Conservation (phyloP, 2,113 vertebrate species). For the Panthera leo region DNA sequence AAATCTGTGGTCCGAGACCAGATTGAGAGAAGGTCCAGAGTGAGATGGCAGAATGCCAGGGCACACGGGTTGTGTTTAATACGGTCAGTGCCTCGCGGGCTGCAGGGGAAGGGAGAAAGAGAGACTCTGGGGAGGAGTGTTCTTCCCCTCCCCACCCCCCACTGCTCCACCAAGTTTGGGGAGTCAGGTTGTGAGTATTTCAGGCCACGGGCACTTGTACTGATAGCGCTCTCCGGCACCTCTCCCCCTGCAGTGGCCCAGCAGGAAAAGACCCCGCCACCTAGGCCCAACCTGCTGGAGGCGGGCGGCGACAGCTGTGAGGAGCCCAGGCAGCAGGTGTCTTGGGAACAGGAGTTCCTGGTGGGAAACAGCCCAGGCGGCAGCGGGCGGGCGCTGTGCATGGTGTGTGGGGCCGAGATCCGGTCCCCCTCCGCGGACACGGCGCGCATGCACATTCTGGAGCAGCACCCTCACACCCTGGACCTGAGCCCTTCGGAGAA, state of each 20-base stretch:
- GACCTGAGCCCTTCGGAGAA: conserved; percentile 84
- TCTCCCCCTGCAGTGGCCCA: conserved; percentile 60
- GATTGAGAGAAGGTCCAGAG: background rate
- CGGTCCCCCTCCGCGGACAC: conserved; percentile 84
- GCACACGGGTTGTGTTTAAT: fast-evolving
- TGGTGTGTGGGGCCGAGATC: conserved; percentile 92
- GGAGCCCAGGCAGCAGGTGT: conserved; percentile 63
- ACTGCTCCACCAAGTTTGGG: background rate
- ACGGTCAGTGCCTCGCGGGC: background rate
- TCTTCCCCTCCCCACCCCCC: fast-evolving
- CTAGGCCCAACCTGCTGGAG: conserved; percentile 55
- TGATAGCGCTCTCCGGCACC: background rate
- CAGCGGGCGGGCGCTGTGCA: conserved; percentile 89
- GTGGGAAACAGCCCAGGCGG: conserved; percentile 89
- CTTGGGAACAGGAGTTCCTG: conserved; percentile 86
- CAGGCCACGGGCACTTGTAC: background rate
- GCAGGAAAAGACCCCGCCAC: conserved; percentile 63
- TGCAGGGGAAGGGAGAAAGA: background rate
- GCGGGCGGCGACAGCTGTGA: conserved; percentile 32
- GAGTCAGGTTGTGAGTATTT: background rate
- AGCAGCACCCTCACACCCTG: conserved; percentile 89
- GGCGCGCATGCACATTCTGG: conserved; percentile 87
- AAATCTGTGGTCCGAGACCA: background rate
- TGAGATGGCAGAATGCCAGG: fast-evolving
- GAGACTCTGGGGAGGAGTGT: background rate